phyloP scores from a whole-genome alignment of 2,113 vertebrate species.

The Pteropus alecto region DNA sequence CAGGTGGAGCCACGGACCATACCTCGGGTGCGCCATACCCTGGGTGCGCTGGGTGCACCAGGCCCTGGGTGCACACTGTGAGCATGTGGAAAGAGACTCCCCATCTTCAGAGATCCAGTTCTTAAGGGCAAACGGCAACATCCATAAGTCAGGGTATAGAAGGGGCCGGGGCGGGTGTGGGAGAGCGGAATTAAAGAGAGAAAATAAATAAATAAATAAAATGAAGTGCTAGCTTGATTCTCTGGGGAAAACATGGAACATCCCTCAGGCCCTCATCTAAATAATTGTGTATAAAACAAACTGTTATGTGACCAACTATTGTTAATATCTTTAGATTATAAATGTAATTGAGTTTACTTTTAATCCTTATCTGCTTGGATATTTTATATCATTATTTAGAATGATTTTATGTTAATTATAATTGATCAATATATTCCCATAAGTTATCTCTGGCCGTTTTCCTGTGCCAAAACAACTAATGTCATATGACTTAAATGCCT shows the following conservation, averaged over 20 bases:
- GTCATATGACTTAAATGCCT: not conserved
- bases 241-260: not conserved
- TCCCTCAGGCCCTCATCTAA: not conserved
- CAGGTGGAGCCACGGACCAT: too few species aligned
- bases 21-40: too few species aligned
- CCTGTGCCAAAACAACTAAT: not conserved
- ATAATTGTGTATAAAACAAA: not conserved
- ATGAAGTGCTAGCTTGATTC: not conserved
- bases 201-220: too few species aligned
- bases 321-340: not conserved
- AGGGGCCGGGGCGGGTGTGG: too few species aligned
- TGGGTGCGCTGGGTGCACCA: too few species aligned
- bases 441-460: not conserved
- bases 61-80: too few species aligned
- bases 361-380: not conserved
- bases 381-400: not conserved
- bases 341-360: not conserved
- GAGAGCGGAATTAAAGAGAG: too few species aligned
- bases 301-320: not conserved
- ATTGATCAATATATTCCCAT: not conserved
- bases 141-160: too few species aligned
- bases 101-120: too few species aligned
- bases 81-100: too few species aligned
- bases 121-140: too few species aligned
- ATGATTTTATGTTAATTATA: constrained; percentile 28